Conservation (phyloP, 2,113 vertebrate genomes). For the Ceyx melanurus region DNA sequence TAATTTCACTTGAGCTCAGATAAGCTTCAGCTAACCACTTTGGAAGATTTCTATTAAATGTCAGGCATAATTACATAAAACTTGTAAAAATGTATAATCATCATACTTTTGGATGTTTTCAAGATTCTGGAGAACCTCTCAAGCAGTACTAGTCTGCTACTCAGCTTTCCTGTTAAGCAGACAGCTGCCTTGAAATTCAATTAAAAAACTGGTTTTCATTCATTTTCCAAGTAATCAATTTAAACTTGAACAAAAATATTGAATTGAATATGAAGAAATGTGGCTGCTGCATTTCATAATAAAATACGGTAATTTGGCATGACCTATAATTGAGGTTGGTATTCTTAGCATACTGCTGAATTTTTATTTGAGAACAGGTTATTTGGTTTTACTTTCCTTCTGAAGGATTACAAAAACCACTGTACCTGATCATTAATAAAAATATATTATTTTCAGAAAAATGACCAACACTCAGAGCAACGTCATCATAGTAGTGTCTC, state of each 20-base stretch:
- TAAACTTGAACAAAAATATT: constrained; percentile 64
- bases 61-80: constrained; percentile 74
- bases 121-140: constrained; percentile 71
- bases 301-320: constrained; percentile 27
- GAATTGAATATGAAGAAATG: constrained; percentile 30
- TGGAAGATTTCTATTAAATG: constrained; percentile 71
- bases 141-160: constrained; percentile 62
- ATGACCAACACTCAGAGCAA: background rate
- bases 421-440: background rate
- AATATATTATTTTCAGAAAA: background rate
- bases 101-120: constrained; percentile 67
- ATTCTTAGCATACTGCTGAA: background rate
- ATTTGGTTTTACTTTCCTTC: background rate
- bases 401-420: background rate
- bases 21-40: constrained; percentile 61
- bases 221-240: constrained; percentile 53
- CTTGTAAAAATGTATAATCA: constrained; percentile 70
- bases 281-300: background rate
- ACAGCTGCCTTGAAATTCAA: constrained; percentile 52
- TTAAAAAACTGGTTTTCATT: constrained; percentile 39
- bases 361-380: background rate
- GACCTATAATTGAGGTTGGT: background rate
- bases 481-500: background rate
- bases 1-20: constrained; percentile 60
- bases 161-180: constrained; percentile 47